phyloP scores from a whole-genome alignment of 2,113 vertebrate genomes.

The Sitta europaea region DNA sequence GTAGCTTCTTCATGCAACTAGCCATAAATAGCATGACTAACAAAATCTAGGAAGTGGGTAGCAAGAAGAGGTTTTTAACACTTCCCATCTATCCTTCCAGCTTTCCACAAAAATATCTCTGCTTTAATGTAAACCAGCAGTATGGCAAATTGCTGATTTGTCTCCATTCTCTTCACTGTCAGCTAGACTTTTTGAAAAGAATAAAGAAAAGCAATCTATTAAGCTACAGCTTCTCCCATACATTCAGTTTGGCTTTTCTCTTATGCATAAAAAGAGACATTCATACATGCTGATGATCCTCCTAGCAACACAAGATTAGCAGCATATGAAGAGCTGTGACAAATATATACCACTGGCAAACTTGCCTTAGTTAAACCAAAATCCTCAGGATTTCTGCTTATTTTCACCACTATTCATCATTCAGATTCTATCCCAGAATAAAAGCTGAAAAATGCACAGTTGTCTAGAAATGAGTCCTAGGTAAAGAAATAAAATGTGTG shows the following conservation, averaged over 20 bases:
- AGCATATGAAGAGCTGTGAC: neutral
- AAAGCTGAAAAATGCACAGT: neutral
- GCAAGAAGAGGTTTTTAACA: neutral
- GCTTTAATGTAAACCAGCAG: neutral
- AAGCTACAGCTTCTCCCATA: neutral
- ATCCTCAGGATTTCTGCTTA: neutral
- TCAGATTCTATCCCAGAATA: neutral
- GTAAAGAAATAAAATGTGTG: neutral
- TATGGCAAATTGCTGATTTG: neutral
- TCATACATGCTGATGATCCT: neutral
- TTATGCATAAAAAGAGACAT: neutral
- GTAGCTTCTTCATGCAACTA: neutral
- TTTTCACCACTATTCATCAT: neutral
- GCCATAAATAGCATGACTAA: neutral
- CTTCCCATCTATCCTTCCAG: neutral
- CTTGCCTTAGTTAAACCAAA: neutral
- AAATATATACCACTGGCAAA: neutral
- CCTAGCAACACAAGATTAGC: neutral
- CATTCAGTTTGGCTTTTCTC: neutral
- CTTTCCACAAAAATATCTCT: neutral
- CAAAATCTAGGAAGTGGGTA: neutral
- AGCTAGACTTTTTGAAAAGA: neutral
- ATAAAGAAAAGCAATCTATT: neutral
- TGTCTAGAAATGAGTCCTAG: neutral
- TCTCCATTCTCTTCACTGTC: neutral